A percentile compares a stretch with the other conserved stretches of the same genome.
Evolutionary conservation across 2,888 invertebrate species (phyloP).

Genomic region (Agrotis puta): DNA sequence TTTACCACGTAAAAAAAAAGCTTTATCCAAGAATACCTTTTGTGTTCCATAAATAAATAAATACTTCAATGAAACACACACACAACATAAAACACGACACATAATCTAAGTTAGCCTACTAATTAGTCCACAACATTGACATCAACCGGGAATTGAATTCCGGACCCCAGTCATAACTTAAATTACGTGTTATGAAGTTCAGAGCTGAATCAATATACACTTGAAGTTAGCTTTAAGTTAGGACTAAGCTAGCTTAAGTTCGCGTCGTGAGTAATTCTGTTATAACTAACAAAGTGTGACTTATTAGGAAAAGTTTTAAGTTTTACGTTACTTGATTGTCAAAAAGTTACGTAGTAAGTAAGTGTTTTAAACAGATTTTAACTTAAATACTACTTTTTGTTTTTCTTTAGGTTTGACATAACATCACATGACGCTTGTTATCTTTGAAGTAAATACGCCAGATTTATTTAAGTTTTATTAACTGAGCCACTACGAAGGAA

Average conservation of each 20-base stretch:
- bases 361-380: not conserved
- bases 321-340: conserved; percentile 12
- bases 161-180: conserved; percentile 36
- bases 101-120: conserved; percentile 16
- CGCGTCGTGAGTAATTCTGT: conserved; percentile 15
- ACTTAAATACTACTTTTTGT: not conserved
- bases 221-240: conserved; percentile 29
- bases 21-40: too few species aligned
- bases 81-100: not conserved
- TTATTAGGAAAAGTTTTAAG: conserved; percentile 4
- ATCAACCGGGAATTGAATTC: conserved; percentile 38
- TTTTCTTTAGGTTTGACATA: not conserved
- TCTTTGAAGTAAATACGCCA: not conserved
- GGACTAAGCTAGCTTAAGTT: conserved; percentile 23
- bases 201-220: conserved; percentile 32
- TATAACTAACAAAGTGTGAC: not conserved
- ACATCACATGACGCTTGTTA: not conserved
- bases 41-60: too few species aligned
- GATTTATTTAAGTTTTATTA: not conserved
- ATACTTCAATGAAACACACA: too few species aligned
- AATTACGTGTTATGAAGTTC: conserved; percentile 42
- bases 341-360: not conserved
- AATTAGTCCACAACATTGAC: conserved; percentile 18
- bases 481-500: too few species aligned
- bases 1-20: too few species aligned